Conservation (phyloP, 37 sponge, comb jelly and placozoan genomes). For the Beroe ovata region DNA sequence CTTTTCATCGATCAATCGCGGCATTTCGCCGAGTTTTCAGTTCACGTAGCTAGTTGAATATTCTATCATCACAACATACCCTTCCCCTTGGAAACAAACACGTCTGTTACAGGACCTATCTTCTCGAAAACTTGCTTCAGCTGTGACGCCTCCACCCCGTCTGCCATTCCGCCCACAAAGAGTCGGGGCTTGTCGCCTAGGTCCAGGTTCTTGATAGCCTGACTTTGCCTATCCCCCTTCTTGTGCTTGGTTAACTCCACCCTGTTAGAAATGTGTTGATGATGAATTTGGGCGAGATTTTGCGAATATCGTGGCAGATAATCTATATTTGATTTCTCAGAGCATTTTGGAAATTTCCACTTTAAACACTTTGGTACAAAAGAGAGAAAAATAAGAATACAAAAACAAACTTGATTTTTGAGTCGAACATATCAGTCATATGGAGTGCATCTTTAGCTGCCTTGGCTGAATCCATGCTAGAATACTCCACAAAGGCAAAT, state of each 20-base stretch:
- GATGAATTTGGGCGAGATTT: not conserved
- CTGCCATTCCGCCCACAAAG: conserved; percentile 24
- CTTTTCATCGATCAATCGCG: too few relatives aligned
- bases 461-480: not conserved
- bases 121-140: conserved; percentile 38
- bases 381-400: too few relatives aligned
- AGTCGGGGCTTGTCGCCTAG: conserved; percentile 51
- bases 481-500: conserved; percentile 60
- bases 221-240: conserved; percentile 2
- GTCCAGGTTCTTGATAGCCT: not conserved
- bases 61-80: not conserved
- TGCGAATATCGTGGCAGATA: too few relatives aligned
- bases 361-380: too few relatives aligned
- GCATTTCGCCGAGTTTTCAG: too few relatives aligned
- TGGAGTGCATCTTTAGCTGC: conserved; percentile 25
- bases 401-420: conserved; percentile 39
- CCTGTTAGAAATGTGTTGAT: not conserved
- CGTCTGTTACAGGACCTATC: conserved; percentile 51
- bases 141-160: not conserved
- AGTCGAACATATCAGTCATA: conserved; percentile 11
- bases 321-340: too few relatives aligned
- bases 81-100: conserved; percentile 38
- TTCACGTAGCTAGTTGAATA: not conserved
- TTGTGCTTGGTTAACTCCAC: conserved; percentile 37
- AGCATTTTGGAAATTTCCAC: too few relatives aligned